Conservation (phyloP, 1,140 invertebrate genomes). For the Bombus soroeensis region DNA sequence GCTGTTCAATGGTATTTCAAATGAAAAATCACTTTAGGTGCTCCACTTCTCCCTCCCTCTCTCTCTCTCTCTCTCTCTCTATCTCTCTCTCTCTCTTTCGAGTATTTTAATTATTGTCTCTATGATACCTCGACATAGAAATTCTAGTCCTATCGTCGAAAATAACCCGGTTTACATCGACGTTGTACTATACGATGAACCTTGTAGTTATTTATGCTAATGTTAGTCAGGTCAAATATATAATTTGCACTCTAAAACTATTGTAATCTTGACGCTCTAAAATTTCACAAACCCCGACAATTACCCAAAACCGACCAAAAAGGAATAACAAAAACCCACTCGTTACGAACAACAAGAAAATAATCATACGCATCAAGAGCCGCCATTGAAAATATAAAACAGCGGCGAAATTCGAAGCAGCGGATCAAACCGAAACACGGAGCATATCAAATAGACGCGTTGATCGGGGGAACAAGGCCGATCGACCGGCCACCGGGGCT, state of each 20-base stretch:
- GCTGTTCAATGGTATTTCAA: not conserved
- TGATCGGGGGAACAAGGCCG: conserved; percentile 41
- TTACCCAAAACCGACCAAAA: too few relatives aligned
- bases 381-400: not conserved
- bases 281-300: too few relatives aligned
- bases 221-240: too few relatives aligned
- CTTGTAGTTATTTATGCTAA: too few relatives aligned
- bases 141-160: not conserved
- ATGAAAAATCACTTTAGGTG: not conserved
- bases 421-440: too few relatives aligned
- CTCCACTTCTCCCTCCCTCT: not conserved
- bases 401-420: not conserved
- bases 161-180: not conserved
- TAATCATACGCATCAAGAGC: too few relatives aligned
- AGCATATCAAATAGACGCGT: conserved; percentile 30
- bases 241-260: too few relatives aligned
- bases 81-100: too few relatives aligned
- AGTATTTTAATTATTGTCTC: not conserved
- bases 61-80: too few relatives aligned
- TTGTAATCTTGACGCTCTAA: too few relatives aligned
- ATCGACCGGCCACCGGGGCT: not conserved
- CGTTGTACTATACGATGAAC: not conserved
- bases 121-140: not conserved
- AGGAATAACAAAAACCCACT: too few relatives aligned
- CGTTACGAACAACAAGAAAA: too few relatives aligned